Base-by-base conservation (phyloP, 2,797 vertebrate genomes). In the Periophthalmus magnuspinnatus region DNA sequence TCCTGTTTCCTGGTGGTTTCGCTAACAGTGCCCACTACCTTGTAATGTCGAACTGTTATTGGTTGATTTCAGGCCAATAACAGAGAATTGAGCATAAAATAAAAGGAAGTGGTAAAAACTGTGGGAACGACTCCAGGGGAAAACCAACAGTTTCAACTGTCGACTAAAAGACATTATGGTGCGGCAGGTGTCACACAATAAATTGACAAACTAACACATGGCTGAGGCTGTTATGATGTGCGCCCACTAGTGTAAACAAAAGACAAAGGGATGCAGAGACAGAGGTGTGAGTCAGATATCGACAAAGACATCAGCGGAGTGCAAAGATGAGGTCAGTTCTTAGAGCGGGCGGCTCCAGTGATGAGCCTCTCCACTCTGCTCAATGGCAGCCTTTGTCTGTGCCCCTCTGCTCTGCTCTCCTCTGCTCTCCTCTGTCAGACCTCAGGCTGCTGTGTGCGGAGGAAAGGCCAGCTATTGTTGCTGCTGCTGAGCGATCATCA, bases 1-100 rank as follows among this genome's bases (percentile, higher is more conserved):
- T 94, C 92, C 92, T 93, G 93, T 92, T 92, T 90, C 86, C 78
- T 87, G 84, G 83, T 74, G 89, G 84, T 89, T 81, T 75, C 69
- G 71, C 81, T 57, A 74, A 86, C 82, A 81, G 82, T 86, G 70
- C 84, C 85, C 82, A 87, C 80, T 74, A 86, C 84, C 71, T 81
- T 71, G 82, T 80, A 54, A 69, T 85, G 79, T 60, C 81, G 63
- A 85, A 67, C 68, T 81, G 78, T 80, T 75, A 93, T 92, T 90
- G 92, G 93, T 22, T 90, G 82, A 76, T 71, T 71, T 73, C 6
- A 74, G 76, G 75, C 84, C 89, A 89, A 79, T 69, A 65, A 75
- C 57, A 81, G 81, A 78, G 77, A 87, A 85, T 82, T 69, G 67
- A 82, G 69, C 6, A 8, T 70, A 62, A 71, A 80, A 72, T 69